phyloP scores from a whole-genome alignment of 30 jellyfish, hydroid and myxozoan species.

The Aurelia sp. region DNA sequence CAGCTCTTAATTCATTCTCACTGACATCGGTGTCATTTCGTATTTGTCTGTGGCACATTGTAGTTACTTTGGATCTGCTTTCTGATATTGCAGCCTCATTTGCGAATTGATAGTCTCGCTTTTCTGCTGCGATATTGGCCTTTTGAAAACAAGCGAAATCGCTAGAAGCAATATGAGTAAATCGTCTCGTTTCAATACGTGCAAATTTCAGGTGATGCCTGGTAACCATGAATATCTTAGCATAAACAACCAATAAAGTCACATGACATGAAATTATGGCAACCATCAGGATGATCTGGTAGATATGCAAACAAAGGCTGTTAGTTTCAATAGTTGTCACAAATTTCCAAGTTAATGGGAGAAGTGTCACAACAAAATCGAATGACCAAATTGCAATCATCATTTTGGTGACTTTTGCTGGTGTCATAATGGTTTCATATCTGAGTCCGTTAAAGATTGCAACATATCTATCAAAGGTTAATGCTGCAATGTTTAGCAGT shows the following conservation, averaged over 20 bases:
- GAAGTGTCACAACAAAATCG: constrained; percentile 6
- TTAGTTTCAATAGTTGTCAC: not conserved
- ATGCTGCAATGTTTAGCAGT: constrained; percentile 55
- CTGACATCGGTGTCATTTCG: too few species aligned
- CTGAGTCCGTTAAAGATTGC: constrained; percentile 59
- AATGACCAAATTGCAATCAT: constrained; percentile 48
- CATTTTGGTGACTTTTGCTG: not conserved
- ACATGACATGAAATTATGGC: constrained; percentile 18
- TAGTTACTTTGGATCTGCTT: too few species aligned
- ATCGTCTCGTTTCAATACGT: too few species aligned
- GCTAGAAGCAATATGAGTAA: too few species aligned
- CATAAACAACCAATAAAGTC: constrained; percentile 23
- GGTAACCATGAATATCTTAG: constrained; percentile 28
- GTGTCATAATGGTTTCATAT: constrained; percentile 50
- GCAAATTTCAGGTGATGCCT: constrained; percentile 37
- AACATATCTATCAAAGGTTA: constrained; percentile 62
- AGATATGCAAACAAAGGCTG: constrained; percentile 18
- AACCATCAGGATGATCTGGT: constrained; percentile 31
- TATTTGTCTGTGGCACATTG: too few species aligned
- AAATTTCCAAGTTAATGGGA: constrained; percentile 60
- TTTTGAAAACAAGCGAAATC: too few species aligned
- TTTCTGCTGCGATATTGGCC: too few species aligned
- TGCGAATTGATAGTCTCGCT: too few species aligned
- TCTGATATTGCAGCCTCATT: too few species aligned
- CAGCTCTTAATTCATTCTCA: too few species aligned